These are phyloP conservation scores for Troides oblongomaculatus DNA, from an alignment of 2,888 invertebrate species.

Conservation along the genomic window DNA sequence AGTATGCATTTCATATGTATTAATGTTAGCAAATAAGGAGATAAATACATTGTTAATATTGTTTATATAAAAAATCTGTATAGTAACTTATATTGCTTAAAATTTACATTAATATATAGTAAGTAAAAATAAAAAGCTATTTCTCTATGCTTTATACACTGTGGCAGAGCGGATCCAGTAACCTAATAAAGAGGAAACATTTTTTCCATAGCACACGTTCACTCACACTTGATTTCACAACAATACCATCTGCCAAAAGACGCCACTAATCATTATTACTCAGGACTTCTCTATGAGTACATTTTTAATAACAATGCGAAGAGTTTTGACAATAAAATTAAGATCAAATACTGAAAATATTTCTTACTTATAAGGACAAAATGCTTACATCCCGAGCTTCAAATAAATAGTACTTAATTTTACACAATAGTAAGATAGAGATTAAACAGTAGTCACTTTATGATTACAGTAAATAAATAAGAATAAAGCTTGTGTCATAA, in stretches of 20 bases:
- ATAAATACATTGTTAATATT: no score
- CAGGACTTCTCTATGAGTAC: neutral
- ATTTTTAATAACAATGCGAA: neutral
- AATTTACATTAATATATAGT: neutral
- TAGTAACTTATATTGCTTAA: neutral
- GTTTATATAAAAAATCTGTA: neutral
- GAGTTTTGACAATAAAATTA: no score
- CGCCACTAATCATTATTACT: neutral
- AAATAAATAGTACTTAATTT: no score
- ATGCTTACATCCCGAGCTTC: no score
- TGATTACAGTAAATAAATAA: no score
- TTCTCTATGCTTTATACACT: slow-evolving; percentile 9
- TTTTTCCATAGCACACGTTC: slow-evolving; percentile 26
- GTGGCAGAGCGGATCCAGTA: slow-evolving; percentile 28
- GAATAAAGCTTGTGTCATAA: no score
- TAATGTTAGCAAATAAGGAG: no score
- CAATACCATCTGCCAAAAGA: slow-evolving; percentile 26
- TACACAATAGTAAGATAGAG: no score
- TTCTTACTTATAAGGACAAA: no score
- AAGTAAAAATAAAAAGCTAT: neutral
- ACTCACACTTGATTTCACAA: slow-evolving; percentile 27
- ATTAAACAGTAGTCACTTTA: no score
- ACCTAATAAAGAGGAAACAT: slow-evolving; percentile 30
- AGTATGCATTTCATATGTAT: no score
- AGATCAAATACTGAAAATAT: no score